Percentiles rank a stretch among this genome's conserved stretches.
Evolutionary conservation across 2,113 vertebrate species (phyloP).

Genomic region (Benitochromis conjunctus): DNA sequence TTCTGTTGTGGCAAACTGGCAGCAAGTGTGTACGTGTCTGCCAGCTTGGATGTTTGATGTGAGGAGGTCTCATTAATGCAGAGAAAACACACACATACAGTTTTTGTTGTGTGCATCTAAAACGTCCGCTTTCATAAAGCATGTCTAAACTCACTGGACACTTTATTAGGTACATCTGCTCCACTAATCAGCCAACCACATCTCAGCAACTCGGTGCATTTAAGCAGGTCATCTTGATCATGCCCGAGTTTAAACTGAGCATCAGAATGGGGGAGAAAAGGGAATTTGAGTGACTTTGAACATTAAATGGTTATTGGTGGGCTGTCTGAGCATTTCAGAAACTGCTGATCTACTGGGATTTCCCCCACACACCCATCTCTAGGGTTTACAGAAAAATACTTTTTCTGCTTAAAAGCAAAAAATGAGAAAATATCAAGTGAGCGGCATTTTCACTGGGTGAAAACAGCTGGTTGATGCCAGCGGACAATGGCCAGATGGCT

Average conservation of each 20-base stretch:
- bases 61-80: not conserved
- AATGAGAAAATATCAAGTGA: not conserved
- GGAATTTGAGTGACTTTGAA: not conserved
- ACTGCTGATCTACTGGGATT: not conserved
- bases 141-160: not conserved
- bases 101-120: not conserved
- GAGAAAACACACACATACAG: not conserved
- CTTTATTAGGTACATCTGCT: not conserved
- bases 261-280: not conserved
- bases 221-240: not conserved
- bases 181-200: not conserved
- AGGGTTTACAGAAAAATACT: not conserved
- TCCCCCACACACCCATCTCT: not conserved
- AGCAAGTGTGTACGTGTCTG: not conserved
- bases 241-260: not conserved
- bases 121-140: accelerated
- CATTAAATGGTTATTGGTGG: not conserved
- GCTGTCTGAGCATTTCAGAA: not conserved
- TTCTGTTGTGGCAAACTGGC: not conserved
- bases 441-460: not conserved
- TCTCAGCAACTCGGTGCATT: not conserved
- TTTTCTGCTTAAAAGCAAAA: not conserved
- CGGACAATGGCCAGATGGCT: not conserved
- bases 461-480: not conserved
- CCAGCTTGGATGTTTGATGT: not conserved